Evolutionary conservation across 2,113 vertebrate genomes (phyloP).

Genomic region (Solea senegalensis): DNA sequence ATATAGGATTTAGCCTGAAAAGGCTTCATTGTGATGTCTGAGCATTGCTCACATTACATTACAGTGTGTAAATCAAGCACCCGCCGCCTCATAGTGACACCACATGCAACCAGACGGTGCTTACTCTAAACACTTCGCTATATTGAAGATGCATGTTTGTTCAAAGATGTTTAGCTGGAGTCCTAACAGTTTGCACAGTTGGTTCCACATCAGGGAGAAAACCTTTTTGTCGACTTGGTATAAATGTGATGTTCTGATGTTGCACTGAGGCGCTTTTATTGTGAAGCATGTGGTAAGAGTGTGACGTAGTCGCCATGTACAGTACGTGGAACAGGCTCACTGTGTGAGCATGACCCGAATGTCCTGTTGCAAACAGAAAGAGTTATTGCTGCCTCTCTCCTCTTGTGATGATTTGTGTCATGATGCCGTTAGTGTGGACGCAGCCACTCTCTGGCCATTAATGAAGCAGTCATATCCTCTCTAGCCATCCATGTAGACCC

Average conservation of each 20-base stretch:
- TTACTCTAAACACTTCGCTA: not conserved
- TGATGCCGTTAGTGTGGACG: constrained; percentile 76
- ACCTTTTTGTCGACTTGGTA: constrained; percentile 13
- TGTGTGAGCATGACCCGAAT: constrained; percentile 66
- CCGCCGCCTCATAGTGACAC: not conserved
- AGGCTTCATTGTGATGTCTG: not conserved
- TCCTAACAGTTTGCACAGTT: constrained; percentile 46
- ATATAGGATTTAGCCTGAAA: constrained; percentile 1
- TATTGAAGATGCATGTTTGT: constrained; percentile 53
- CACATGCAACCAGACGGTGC: constrained; percentile 4
- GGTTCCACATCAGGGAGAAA: constrained; percentile 51
- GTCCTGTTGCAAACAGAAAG: constrained; percentile 37
- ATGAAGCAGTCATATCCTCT: constrained; percentile 44
- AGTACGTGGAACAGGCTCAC: constrained; percentile 57
- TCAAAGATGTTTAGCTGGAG: constrained; percentile 42
- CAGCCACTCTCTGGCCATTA: constrained; percentile 24
- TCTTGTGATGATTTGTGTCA: constrained; percentile 69
- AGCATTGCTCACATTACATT: not conserved
- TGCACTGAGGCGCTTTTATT: constrained; percentile 58
- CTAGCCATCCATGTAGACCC: not conserved
- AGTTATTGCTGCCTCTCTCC: constrained; percentile 33
- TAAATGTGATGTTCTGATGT: constrained; percentile 32
- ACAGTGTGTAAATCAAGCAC: not conserved
- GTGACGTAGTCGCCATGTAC: constrained; percentile 49
- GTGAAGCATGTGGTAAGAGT: constrained; percentile 57